Evolutionary conservation across 2,888 invertebrate genomes (phyloP).

Genomic region (Apamea epomidion): DNA sequence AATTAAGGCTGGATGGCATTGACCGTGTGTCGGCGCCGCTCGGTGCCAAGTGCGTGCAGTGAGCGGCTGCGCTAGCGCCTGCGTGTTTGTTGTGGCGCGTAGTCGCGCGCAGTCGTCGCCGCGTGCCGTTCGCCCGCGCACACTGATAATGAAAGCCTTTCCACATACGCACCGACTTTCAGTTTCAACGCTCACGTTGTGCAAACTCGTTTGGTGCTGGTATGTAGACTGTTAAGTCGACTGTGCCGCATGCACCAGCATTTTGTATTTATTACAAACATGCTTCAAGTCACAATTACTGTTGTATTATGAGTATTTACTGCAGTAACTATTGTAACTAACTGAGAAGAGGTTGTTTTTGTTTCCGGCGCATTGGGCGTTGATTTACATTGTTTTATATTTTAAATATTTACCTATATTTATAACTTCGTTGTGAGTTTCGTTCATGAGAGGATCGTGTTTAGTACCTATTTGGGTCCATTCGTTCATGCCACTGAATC

Average conservation of each 20-base stretch:
- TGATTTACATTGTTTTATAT: not conserved
- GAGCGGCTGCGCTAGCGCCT: constrained; percentile 63
- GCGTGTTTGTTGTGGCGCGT: constrained; percentile 68
- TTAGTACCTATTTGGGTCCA: not conserved
- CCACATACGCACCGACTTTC: constrained; percentile 58
- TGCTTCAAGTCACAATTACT: constrained; percentile 3
- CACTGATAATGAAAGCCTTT: constrained; percentile 61
- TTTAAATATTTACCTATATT: constrained; percentile 1
- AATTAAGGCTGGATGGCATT: constrained; percentile 69
- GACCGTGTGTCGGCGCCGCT: constrained; percentile 66
- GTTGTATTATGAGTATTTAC: constrained; percentile 9
- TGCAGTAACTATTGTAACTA: not conserved
- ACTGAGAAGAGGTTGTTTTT: constrained; percentile 12
- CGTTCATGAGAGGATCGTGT: not conserved
- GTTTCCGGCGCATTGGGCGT: constrained; percentile 12
- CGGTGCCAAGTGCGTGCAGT: constrained; percentile 60
- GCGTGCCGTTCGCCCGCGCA: constrained; percentile 35
- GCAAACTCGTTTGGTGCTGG: constrained; percentile 49
- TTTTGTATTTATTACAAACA: constrained; percentile 27
- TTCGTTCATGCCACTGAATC: constrained; percentile 6
- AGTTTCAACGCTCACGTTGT: constrained; percentile 55
- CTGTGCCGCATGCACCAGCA: constrained; percentile 28
- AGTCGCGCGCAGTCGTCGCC: constrained; percentile 8
- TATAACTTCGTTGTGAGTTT: constrained; percentile 4
- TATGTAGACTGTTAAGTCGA: constrained; percentile 41